Evolutionary conservation across 2,888 invertebrate species (phyloP).

Genomic region (Oxyscelio sp.): DNA sequence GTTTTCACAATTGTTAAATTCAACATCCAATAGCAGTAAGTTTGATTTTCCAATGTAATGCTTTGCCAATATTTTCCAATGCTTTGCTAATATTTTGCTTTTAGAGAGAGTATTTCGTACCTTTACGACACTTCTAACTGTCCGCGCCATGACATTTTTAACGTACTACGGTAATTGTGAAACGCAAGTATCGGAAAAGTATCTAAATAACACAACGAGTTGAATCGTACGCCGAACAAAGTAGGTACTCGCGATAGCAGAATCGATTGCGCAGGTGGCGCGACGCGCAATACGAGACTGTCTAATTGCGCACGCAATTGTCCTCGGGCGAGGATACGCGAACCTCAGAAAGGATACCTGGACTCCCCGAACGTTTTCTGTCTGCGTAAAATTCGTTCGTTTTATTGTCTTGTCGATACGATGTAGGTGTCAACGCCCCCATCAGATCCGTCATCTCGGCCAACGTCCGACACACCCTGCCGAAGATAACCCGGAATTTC

Average conservation of each 20-base stretch:
- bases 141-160: too few relatives aligned
- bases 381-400: constrained; percentile 65
- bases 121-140: too few relatives aligned
- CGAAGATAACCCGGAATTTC: constrained; percentile 29
- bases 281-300: constrained; percentile 1
- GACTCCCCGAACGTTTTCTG: constrained; percentile 47
- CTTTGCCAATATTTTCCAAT: too few relatives aligned
- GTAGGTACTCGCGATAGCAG: neutral
- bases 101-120: too few relatives aligned
- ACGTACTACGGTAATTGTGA: neutral
- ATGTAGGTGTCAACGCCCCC: constrained; percentile 87
- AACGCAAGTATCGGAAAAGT: neutral
- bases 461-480: constrained; percentile 75
- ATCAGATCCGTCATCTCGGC: constrained; percentile 75
- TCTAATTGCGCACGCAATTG: constrained; percentile 49
- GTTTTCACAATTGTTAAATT: too few relatives aligned
- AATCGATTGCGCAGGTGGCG: constrained; percentile 34
- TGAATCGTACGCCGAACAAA: constrained; percentile 6
- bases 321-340: constrained; percentile 50
- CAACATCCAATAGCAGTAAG: too few relatives aligned
- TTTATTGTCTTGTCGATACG: constrained; percentile 82
- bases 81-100: too few relatives aligned
- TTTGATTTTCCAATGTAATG: too few relatives aligned
- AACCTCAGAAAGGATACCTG: constrained; percentile 22
- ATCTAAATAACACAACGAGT: constrained; percentile 2